Evolutionary conservation across 2,113 vertebrate species (phyloP).

Genomic region (Serilophus lunatus): DNA sequence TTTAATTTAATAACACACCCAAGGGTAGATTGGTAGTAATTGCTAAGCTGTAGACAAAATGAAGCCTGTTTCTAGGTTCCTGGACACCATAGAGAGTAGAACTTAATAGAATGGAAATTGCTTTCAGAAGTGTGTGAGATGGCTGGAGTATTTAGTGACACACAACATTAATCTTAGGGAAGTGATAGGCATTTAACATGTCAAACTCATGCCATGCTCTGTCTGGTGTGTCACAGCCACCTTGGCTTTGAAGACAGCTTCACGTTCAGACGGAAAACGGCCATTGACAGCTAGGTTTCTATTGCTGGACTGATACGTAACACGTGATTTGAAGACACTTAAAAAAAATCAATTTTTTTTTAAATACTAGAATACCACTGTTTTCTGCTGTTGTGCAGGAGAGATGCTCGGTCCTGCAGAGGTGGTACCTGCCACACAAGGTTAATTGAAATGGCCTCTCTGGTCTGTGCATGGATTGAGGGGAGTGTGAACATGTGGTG

Average conservation of each 20-base stretch:
- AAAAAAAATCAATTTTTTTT: neutral
- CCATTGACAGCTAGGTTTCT: neutral
- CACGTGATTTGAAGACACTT: neutral
- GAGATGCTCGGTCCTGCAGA: neutral
- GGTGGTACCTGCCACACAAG: neutral
- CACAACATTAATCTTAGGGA: neutral
- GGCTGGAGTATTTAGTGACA: neutral
- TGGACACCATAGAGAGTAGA: neutral
- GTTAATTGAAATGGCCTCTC: neutral
- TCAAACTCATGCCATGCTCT: neutral
- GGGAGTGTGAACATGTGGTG: neutral
- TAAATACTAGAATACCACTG: neutral
- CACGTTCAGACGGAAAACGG: neutral
- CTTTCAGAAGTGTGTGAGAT: neutral
- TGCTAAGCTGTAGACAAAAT: neutral
- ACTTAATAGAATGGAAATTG: neutral
- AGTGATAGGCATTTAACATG: neutral
- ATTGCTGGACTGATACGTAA: neutral
- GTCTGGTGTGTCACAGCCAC: neutral
- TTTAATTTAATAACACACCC: neutral
- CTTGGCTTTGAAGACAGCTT: neutral
- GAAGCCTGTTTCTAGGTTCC: neutral
- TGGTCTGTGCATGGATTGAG: neutral
- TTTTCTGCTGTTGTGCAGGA: neutral
- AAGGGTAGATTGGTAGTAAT: neutral